A percentile compares a stretch with the other conserved stretches of the same genome.
phyloP scores from a whole-genome alignment of 92 coral and sea anemone genomes.

The Montipora capitata region DNA sequence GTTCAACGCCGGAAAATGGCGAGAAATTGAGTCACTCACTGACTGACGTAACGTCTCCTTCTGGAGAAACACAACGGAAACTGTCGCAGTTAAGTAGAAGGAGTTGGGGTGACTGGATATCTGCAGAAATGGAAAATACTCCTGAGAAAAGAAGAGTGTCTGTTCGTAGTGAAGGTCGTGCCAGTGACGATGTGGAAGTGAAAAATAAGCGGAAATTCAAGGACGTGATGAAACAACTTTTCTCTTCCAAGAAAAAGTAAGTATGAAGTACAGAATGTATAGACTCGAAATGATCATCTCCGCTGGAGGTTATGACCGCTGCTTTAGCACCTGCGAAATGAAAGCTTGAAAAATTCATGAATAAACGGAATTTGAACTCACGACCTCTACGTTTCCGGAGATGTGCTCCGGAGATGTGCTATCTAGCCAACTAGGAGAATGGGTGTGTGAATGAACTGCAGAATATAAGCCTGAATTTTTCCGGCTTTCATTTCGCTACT shows the following conservation, averaged over 20 bases:
- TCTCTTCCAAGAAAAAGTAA: conserved; percentile 82
- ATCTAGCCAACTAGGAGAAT: too few species aligned
- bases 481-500: too few species aligned
- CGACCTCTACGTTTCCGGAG: too few species aligned
- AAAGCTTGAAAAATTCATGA: too few species aligned
- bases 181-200: conserved; percentile 18
- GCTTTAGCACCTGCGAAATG: too few species aligned
- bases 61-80: conserved; percentile 48
- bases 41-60: conserved; percentile 13
- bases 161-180: conserved; percentile 31
- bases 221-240: conserved; percentile 83
- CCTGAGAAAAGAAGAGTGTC: background rate
- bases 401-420: too few species aligned
- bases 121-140: conserved; percentile 56
- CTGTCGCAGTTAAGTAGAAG: conserved; percentile 46
- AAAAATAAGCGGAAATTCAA: conserved; percentile 78
- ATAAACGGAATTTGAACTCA: too few species aligned
- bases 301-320: too few species aligned
- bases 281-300: too few species aligned
- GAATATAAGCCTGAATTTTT: too few species aligned
- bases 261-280: background rate
- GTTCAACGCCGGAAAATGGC: conserved; percentile 4
- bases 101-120: conserved; percentile 80
- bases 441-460: too few species aligned
- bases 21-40: conserved; percentile 33